Base-by-base conservation (phyloP, 2,888 invertebrate genomes). In the Philopedon plagiatum region DNA sequence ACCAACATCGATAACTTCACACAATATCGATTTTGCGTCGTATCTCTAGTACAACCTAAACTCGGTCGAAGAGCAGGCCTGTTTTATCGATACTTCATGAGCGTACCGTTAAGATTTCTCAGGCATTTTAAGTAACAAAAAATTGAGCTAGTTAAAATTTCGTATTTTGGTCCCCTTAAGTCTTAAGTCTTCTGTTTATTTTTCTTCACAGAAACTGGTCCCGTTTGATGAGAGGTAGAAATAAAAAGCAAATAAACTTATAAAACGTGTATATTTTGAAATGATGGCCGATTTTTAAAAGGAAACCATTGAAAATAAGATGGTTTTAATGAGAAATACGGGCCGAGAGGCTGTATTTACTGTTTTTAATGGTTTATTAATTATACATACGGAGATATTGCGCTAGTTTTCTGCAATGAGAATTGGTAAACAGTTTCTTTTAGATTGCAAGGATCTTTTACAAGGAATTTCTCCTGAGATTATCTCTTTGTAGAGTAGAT, bases 171-270 rank as follows among this genome's bases (percentile, higher is more conserved):
- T 34, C 15, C 11, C 3, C 56, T 15, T n/a, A n/a, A n/a, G n/a
- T n/a, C n/a, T n/a, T n/a, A n/a, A 13, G 32, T 21, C 11, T 56
- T 13, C 29, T 39, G n/a, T n/a, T 34, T 13, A 13, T 23, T 23
- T 46, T 11, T 15, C 39, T 2, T 39, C 4, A 49, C 18, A 21
- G 49, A 29, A 51, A 51, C 13, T 29, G 51, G 13, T 51, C 13
- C 13, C 29, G 15, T 51, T 51, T 51, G 5, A 51, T 51, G 29
- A 4, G 15, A 51, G 29, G 5, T 13, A 29, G 51, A 29, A 51
- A 51, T 51, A 51, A 29, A 51, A 26, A 51, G 51, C 51, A 51
- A 51, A 51, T 51, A 60, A 60, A 60, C 26, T 32, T 13, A 41
- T 41, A 60, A 58, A 60, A 37, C 8, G 21, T 21, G 15, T 13